Evolutionary conservation across 1,140 invertebrate genomes (phyloP).

Genomic region (Diabrotica virgifera): DNA sequence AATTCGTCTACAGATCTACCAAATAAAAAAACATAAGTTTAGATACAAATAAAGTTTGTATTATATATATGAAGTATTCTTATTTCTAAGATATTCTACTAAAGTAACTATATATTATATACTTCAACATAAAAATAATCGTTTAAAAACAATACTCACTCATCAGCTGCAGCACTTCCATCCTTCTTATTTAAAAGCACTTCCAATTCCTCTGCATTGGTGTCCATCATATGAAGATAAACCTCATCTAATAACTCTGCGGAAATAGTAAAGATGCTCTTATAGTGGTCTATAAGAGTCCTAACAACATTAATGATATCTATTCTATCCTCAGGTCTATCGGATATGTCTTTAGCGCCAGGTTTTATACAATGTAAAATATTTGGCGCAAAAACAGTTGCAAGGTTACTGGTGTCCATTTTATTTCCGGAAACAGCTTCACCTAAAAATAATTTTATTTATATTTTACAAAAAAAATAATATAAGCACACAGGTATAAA

Average conservation of each 20-base stretch:
- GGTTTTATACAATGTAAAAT: slow-evolving; percentile 78
- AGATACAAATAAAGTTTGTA: no score
- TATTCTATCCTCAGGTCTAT: slow-evolving; percentile 74
- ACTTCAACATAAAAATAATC: no score
- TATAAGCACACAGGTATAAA: no score
- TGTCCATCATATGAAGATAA: slow-evolving; percentile 80
- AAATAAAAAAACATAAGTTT: not conserved
- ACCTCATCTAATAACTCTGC: slow-evolving; percentile 80
- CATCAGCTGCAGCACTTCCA: slow-evolving; percentile 51
- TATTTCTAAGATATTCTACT: no score
- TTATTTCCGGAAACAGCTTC: slow-evolving; percentile 78
- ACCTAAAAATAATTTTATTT: slow-evolving; percentile 43
- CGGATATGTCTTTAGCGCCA: slow-evolving; percentile 56
- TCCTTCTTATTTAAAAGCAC: slow-evolving; percentile 56
- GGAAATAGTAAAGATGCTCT: slow-evolving; percentile 72
- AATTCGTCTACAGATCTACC: slow-evolving; percentile 40
- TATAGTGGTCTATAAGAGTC: slow-evolving; percentile 75
- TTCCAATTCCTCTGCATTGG: slow-evolving; percentile 75
- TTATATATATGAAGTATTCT: no score
- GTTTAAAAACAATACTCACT: slow-evolving; percentile 47
- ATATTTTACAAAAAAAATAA: no score
- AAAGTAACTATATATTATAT: no score
- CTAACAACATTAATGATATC: slow-evolving; percentile 88
- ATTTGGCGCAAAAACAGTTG: slow-evolving; percentile 91
- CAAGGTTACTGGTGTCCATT: slow-evolving; percentile 89